Percentiles rank a stretch among this genome's conserved stretches.
Evolutionary conservation across 2,888 invertebrate genomes (phyloP).

Genomic region (Lydus trimaculatus): DNA sequence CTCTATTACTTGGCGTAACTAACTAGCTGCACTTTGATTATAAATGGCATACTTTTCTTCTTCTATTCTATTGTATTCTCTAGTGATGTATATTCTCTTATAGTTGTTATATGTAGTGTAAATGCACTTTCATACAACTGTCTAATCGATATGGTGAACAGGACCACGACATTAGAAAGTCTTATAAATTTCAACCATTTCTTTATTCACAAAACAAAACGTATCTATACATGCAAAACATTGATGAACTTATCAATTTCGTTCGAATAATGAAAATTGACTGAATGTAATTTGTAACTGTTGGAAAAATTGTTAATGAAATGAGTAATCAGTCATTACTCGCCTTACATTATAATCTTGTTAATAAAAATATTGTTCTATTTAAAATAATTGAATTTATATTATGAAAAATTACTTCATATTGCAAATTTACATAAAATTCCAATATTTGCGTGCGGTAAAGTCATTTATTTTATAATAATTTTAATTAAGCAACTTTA

Average conservation of each 20-base stretch:
- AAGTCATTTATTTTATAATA: slow-evolving; percentile 47
- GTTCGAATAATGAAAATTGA: slow-evolving; percentile 40
- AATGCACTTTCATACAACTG: slow-evolving; percentile 36
- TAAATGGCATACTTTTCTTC: slow-evolving; percentile 44
- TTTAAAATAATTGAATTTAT: slow-evolving; percentile 41
- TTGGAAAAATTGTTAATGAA: slow-evolving; percentile 27
- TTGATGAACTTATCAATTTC: slow-evolving; percentile 26
- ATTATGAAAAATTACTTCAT: slow-evolving; percentile 30
- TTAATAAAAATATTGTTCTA: slow-evolving; percentile 36
- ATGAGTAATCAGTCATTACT: slow-evolving; percentile 36
- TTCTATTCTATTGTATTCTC: slow-evolving; percentile 41
- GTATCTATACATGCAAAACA: no score
- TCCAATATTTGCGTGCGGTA: slow-evolving; percentile 50
- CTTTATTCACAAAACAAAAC: not conserved
- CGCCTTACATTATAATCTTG: slow-evolving; percentile 27
- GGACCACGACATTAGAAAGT: not conserved
- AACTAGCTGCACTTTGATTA: slow-evolving; percentile 43
- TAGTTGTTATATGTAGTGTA: slow-evolving; percentile 29
- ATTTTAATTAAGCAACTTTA: slow-evolving; percentile 49
- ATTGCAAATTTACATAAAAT: slow-evolving; percentile 45
- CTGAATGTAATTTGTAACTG: slow-evolving; percentile 38
- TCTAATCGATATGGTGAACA: not conserved
- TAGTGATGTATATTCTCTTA: slow-evolving; percentile 35
- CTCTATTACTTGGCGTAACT: slow-evolving; percentile 44
- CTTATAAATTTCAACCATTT: not conserved